These are phyloP conservation scores for Apostichopus parvimensis DNA, from an alignment of 35 echinoderm and acorn worm genomes.

Conservation along the genomic window DNA sequence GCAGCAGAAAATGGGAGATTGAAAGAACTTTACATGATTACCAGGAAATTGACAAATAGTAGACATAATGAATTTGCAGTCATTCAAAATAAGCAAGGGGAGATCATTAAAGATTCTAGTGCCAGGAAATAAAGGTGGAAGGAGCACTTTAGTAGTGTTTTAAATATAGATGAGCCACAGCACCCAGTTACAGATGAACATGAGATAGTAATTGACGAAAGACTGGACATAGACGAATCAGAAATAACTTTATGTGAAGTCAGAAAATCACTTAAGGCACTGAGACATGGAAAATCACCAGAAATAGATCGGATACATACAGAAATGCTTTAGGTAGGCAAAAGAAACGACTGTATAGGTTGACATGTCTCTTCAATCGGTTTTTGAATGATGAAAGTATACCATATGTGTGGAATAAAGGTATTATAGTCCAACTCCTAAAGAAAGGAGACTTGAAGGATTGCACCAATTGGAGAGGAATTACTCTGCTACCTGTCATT, in stretches of 20 bases:
- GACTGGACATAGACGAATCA: background rate
- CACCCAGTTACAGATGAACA: background rate
- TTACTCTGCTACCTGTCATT: background rate
- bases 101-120: background rate
- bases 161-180: background rate
- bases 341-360: background rate
- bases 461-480: too few species aligned
- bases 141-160: conserved; percentile 5
- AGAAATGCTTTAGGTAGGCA: background rate
- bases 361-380: background rate
- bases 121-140: conserved; percentile 1
- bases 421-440: background rate
- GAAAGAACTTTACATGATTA: conserved; percentile 5
- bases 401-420: background rate
- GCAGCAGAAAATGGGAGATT: conserved; percentile 20
- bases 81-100: background rate
- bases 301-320: background rate
- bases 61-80: background rate
- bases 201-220: conserved; percentile 15
- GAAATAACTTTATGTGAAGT: background rate
- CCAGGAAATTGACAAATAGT: background rate
- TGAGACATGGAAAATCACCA: background rate
- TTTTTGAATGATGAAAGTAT: background rate
- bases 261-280: background rate
- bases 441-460: background rate